Conservation (phyloP, 1,140 invertebrate genomes). For the Pachyrhynchus sulphureomaculatus region DNA sequence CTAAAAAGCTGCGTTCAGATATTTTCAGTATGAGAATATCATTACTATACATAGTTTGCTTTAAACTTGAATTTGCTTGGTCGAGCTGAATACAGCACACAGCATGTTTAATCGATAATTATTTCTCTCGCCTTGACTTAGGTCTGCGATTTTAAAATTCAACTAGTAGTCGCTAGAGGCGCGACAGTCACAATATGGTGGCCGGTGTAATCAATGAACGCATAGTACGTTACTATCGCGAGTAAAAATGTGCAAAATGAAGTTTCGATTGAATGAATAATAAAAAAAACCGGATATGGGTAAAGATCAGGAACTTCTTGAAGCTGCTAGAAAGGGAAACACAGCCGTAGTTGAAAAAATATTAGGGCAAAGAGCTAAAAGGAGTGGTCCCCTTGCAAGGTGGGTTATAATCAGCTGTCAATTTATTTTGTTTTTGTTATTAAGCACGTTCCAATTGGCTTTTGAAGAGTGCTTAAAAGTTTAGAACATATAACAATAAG, state of each 20-base stretch:
- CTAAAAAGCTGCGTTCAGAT: too few species aligned
- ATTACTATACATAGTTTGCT: too few species aligned
- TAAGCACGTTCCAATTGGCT: constrained; percentile 4
- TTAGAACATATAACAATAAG: too few species aligned
- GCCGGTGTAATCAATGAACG: constrained; percentile 70
- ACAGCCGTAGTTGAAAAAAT: constrained; percentile 87
- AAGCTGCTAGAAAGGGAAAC: constrained; percentile 91
- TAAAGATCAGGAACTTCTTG: constrained; percentile 93
- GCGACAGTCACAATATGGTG: constrained; percentile 66
- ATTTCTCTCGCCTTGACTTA: neutral
- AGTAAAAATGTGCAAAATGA: constrained; percentile 55
- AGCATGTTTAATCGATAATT: neutral
- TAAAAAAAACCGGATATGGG: constrained; percentile 67
- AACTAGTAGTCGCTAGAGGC: constrained; percentile 53
- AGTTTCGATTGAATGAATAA: constrained; percentile 54
- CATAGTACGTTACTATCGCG: constrained; percentile 52
- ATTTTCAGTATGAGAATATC: too few species aligned
- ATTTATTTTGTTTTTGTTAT: constrained; percentile 27
- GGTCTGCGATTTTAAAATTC: neutral
- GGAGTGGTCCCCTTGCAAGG: constrained; percentile 90
- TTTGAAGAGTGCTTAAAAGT: too few species aligned
- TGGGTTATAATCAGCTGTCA: constrained; percentile 57
- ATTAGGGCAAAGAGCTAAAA: constrained; percentile 82
- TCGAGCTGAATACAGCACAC: too few species aligned
- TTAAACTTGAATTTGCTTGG: too few species aligned